A percentile compares a stretch with the other conserved stretches of the same genome.
Conservation (phyloP, 2,888 invertebrate genomes). For the Xanthostigma xanthostigma region DNA sequence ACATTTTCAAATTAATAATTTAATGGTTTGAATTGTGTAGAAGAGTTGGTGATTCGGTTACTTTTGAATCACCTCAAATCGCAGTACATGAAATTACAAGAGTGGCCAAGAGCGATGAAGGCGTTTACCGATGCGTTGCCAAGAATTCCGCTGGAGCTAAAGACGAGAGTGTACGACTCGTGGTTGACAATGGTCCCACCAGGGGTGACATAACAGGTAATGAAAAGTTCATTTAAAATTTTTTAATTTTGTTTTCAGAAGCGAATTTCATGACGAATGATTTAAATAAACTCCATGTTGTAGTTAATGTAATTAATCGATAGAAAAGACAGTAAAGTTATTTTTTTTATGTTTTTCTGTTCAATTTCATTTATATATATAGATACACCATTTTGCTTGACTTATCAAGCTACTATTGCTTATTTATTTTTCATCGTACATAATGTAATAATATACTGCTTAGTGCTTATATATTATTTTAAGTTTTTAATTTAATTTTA, state of each 20-base stretch:
- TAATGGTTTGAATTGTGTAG: too few relatives aligned
- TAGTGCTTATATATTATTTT: too few relatives aligned
- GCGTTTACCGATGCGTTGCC: slow-evolving; percentile 58
- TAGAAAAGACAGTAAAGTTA: too few relatives aligned
- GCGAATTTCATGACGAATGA: slow-evolving; percentile 36
- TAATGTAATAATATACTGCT: too few relatives aligned
- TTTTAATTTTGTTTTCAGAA: not conserved
- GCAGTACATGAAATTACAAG: slow-evolving; percentile 38
- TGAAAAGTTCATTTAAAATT: slow-evolving; percentile 1
- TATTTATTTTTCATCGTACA: too few relatives aligned
- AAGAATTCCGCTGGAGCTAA: slow-evolving; percentile 45
- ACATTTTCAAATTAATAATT: too few relatives aligned
- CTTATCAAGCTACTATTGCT: too few relatives aligned
- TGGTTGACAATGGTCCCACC: slow-evolving; percentile 29
- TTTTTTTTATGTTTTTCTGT: too few relatives aligned
- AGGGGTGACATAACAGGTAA: slow-evolving; percentile 30
- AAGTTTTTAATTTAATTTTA: too few relatives aligned
- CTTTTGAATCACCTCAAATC: slow-evolving; percentile 20
- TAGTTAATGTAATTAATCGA: not conserved
- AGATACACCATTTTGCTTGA: too few relatives aligned
- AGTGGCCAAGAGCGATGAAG: slow-evolving; percentile 44
- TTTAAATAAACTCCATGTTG: slow-evolving; percentile 39
- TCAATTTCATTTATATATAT: too few relatives aligned
- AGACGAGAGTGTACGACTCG: slow-evolving; percentile 45
- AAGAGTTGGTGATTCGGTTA: slow-evolving; percentile 14